Percentiles rank a stretch among this genome's conserved stretches.
phyloP scores from a whole-genome alignment of 2,113 vertebrate species.

The Bufo gargarizans region DNA sequence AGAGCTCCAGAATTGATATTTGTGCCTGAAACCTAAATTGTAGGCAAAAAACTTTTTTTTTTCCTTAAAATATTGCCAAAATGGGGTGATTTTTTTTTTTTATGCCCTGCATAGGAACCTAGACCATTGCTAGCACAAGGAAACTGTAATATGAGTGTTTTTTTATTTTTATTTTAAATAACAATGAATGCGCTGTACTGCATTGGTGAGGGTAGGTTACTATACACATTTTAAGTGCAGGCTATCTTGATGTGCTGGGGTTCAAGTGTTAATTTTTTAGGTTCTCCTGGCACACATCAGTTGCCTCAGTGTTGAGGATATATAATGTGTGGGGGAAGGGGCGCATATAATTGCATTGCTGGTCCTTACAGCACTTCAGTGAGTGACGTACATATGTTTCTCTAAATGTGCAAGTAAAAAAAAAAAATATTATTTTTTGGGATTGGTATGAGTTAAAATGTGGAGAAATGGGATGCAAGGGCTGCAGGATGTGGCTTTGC shows the following conservation, averaged over 20 bases:
- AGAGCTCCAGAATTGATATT: slow-evolving; percentile 73
- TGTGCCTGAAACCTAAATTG: slow-evolving; percentile 74
- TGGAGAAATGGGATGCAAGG: slow-evolving; percentile 68
- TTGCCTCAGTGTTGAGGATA: neutral
- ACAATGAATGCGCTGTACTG: slow-evolving; percentile 61
- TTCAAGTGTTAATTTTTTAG: slow-evolving; percentile 70
- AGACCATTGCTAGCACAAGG: slow-evolving; percentile 69
- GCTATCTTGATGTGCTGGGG: slow-evolving; percentile 71
- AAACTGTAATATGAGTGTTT: slow-evolving; percentile 64
- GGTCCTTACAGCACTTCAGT: slow-evolving; percentile 14
- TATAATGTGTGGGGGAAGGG: neutral
- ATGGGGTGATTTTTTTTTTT: slow-evolving; percentile 62
- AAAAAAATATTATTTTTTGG: slow-evolving; percentile 58
- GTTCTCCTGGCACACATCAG: slow-evolving; percentile 70
- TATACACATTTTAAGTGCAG: slow-evolving; percentile 70
- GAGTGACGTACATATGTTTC: slow-evolving; percentile 56
- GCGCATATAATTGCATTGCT: slow-evolving; percentile 59
- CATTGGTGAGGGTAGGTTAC: slow-evolving; percentile 69
- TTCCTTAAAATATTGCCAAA: slow-evolving; percentile 68
- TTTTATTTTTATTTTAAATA: slow-evolving; percentile 61
- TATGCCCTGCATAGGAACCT: slow-evolving; percentile 69
- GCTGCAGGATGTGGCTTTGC: slow-evolving; percentile 69
- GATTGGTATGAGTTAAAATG: slow-evolving; percentile 18
- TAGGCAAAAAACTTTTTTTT: slow-evolving; percentile 66
- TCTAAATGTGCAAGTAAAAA: slow-evolving; percentile 67